Percentiles rank a stretch among this genome's conserved stretches.
These are phyloP conservation scores for Motacilla alba DNA, from an alignment of 2,113 vertebrate species.

Conservation along the genomic window DNA sequence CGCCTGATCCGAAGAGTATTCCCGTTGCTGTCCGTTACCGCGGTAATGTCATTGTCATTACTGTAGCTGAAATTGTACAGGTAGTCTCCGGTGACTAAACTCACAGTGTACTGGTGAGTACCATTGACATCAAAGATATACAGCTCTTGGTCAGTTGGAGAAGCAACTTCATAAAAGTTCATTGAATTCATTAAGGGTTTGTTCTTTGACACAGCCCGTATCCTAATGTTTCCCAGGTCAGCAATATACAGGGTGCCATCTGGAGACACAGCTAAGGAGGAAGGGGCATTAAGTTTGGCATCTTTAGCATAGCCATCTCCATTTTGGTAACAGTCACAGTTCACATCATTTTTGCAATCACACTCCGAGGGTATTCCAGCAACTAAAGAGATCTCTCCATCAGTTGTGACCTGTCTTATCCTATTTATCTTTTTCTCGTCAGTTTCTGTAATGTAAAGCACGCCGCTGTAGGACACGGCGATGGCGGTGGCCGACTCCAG, in stretches of 20 bases:
- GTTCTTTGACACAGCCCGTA: constrained; percentile 88
- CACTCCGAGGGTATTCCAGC: constrained; percentile 91
- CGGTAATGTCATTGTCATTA: constrained; percentile 90
- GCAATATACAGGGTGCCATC: constrained; percentile 93
- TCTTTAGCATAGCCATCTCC: constrained; percentile 98
- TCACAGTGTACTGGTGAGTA: constrained; percentile 94
- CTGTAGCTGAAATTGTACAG: constrained; percentile 97
- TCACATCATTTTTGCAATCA: constrained; percentile 96
- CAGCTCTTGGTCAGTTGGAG: constrained; percentile 91
- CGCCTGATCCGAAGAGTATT: constrained; percentile 91
- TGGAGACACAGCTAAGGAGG: constrained; percentile 90
- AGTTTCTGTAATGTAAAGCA: constrained; percentile 91
- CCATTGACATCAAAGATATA: constrained; percentile 97
- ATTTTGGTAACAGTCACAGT: constrained; percentile 95
- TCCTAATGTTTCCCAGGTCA: constrained; percentile 94
- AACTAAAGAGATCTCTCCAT: constrained; percentile 94
- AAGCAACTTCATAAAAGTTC: constrained; percentile 91
- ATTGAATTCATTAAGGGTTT: constrained; percentile 80
- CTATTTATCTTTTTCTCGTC: constrained; percentile 95
- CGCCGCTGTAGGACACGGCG: constrained; percentile 88
- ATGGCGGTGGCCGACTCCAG: constrained; percentile 92
- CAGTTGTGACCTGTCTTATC: constrained; percentile 89
- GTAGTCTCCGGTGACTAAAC: constrained; percentile 90
- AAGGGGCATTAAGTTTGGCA: constrained; percentile 90
- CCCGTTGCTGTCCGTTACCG: constrained; percentile 90